Evolutionary conservation across 2,797 vertebrate genomes (phyloP).

Genomic region (Pitangus sulphuratus): DNA sequence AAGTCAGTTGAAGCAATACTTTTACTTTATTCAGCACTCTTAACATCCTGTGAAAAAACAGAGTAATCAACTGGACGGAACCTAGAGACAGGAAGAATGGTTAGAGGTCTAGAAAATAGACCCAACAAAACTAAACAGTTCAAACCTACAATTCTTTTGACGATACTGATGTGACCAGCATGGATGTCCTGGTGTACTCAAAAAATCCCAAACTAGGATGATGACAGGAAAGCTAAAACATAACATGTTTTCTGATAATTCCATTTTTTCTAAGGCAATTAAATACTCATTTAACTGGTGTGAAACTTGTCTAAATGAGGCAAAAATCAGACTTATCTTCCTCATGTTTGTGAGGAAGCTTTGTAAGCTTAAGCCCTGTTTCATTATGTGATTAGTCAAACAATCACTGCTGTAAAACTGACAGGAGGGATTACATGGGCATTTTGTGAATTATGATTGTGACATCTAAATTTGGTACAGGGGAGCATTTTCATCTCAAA

Average conservation of each 20-base stretch:
- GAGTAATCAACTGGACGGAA: neutral
- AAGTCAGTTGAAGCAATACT: neutral
- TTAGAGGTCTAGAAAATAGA: neutral
- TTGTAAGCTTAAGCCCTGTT: neutral
- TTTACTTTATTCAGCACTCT: neutral
- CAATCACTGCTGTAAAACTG: neutral
- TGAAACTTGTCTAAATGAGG: neutral
- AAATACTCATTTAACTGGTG: neutral
- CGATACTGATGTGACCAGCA: neutral
- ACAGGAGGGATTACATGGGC: neutral
- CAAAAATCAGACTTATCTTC: neutral
- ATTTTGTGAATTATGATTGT: neutral
- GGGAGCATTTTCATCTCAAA: neutral
- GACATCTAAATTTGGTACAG: neutral
- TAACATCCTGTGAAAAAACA: neutral
- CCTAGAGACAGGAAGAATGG: neutral
- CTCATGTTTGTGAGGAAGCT: neutral
- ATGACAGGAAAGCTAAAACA: neutral
- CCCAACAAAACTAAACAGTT: neutral
- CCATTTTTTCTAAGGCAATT: neutral
- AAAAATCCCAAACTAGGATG: rapidly evolving
- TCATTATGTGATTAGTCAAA: neutral
- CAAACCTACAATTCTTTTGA: neutral
- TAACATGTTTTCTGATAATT: neutral
- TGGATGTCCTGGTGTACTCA: neutral